A percentile compares a stretch with the other conserved stretches of the same genome.
phyloP scores from a whole-genome alignment of 1,140 invertebrate species.

The Caenorhabditis brenneri region DNA sequence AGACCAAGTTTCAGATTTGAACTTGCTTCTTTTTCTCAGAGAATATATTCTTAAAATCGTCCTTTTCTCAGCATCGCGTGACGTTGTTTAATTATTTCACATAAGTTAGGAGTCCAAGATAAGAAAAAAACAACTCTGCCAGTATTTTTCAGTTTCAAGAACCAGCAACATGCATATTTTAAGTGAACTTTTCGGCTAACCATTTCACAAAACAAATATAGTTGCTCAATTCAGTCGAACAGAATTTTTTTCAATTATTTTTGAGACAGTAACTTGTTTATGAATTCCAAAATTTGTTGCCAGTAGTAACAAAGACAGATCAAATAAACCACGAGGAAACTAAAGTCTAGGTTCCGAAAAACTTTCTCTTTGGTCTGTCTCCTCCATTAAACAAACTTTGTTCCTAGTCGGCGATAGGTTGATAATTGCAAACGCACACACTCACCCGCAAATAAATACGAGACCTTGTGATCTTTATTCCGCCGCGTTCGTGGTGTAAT shows the following conservation, averaged over 20 bases:
- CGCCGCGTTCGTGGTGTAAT: slow-evolving; percentile 28
- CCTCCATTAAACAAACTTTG: neutral
- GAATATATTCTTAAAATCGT: neutral
- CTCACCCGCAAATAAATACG: neutral
- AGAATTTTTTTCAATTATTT: too few species aligned
- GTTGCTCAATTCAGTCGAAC: too few species aligned
- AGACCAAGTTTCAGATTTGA: neutral
- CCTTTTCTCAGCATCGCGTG: neutral
- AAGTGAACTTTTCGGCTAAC: neutral
- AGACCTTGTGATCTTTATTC: neutral
- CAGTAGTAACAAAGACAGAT: neutral
- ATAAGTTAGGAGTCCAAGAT: neutral
- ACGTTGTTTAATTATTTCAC: neutral
- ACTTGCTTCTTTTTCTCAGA: neutral
- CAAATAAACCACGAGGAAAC: neutral
- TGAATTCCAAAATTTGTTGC: neutral
- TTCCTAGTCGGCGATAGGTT: neutral
- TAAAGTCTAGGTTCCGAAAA: neutral
- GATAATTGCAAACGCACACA: neutral
- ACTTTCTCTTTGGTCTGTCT: neutral
- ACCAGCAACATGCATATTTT: neutral
- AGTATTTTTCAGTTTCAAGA: neutral
- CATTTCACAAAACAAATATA: too few species aligned
- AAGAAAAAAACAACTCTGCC: neutral
- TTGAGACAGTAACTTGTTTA: too few species aligned